A percentile compares a stretch with the other conserved stretches of the same genome.
Conservation (phyloP, 1,140 invertebrate species). For the Tetramorium simillimum region DNA sequence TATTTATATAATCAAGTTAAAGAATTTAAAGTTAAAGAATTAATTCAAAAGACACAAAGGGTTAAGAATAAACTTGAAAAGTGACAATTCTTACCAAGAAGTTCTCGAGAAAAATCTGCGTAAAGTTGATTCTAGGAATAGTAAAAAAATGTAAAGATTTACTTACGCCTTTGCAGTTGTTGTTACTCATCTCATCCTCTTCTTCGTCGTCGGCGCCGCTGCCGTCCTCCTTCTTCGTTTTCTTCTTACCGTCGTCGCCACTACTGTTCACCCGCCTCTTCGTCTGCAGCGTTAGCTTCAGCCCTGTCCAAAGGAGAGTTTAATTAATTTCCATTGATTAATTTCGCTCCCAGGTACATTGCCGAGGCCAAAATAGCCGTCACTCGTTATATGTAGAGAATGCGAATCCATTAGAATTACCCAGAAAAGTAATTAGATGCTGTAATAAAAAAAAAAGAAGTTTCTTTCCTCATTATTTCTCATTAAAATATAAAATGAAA, state of each 20-base stretch:
- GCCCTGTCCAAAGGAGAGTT: conserved; percentile 81
- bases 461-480: not conserved
- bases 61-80: not conserved
- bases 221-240: conserved; percentile 87
- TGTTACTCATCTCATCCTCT: conserved; percentile 86
- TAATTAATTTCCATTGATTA: conserved; percentile 42
- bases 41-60: not conserved
- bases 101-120: not conserved
- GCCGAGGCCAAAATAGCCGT: not conserved
- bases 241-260: conserved; percentile 87
- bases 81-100: not conserved
- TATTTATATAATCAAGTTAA: not conserved
- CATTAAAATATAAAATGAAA: conserved; percentile 5
- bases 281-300: conserved; percentile 95
- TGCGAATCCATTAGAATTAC: conserved; percentile 13
- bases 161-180: conserved; percentile 84
- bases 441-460: not conserved
- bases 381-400: not conserved
- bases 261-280: conserved; percentile 91
- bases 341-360: conserved; percentile 1
- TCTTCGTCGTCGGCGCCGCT: conserved; percentile 88
- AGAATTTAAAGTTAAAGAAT: not conserved
- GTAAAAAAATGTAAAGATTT: conserved; percentile 48
- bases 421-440: conserved; percentile 8
- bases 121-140: conserved; percentile 53